Base-by-base conservation (phyloP, 2,113 vertebrate species). In the Onychostoma macrolepis region DNA sequence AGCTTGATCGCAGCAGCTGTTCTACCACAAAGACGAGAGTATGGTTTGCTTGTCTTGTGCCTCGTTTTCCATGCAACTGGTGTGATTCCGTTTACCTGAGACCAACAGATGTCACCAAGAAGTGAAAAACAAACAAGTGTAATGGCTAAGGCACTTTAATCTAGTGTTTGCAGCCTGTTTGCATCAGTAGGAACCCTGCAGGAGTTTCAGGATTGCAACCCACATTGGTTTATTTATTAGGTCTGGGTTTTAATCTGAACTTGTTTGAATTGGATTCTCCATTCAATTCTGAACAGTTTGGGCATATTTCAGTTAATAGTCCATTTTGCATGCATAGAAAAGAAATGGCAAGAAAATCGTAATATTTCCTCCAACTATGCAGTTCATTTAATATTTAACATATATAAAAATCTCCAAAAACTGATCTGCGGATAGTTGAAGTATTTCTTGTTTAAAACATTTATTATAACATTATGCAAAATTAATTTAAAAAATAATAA, bases 1-100 rank as follows among this genome's bases (percentile, higher is more conserved):
- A 30, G 76, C 38, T 61, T 81, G 56, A 61, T 79, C 43, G 75
- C 67, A 43, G 80, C 88, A 91, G 90, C 90, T 88, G 88, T 77
- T 88, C 48, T 36, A 17, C 21, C 9, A 21, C 24, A 12, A 75
- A 76, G 67, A 17, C 11, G 69, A 81, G 78, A 85, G 36, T 65
- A 36, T 53, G 38, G 50, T 58, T 63, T 17, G 67, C 33, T 19
- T 28, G 30, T 69, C n/a, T 82, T 50, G 75, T 50, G 28, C 30
- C 28, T 84, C 69, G 21, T 65, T 85, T 53, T 85, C 43, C 36
- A 3, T 9, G 83, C 84, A 82, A 85, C 69, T 17, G 28, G 76
- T 63, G 45, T 58, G 75, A 85, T 61, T 30, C 12, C 19, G 28
- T 71, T 89, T 69, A 87, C 88, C 86, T 83, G 67, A 76, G 61